Evolutionary conservation across 2,797 vertebrate species (phyloP), one percentile per base, ranked within the genome.

Genomic region (Heterohyrax brucei): DNA sequence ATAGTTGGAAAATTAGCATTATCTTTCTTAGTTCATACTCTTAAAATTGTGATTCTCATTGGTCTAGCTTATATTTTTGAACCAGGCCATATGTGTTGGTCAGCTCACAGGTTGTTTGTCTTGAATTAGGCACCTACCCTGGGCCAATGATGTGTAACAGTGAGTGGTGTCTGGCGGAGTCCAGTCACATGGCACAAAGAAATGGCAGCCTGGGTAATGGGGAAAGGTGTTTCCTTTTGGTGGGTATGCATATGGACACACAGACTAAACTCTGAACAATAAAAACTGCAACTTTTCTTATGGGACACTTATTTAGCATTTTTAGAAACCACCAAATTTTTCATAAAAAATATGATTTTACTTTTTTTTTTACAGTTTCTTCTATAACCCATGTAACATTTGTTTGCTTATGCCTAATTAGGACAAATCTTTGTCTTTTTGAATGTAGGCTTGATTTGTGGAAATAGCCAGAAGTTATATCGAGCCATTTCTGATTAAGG

Each of bases 401-500:
- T 93, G 46, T 88, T 94, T 95, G 24, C 10, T 79, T 78, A 24
- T 70, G 56, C 39, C 76, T 93, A 93, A 68, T 64, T 91, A 78
- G 73, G 7, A 82, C 12, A 79, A 56, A 79, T 77, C 18, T 87
- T 94, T 88, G 12, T 87, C 50, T 90, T 97, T 92, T 93, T 94
- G 56, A 95, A 94, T 95, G 39, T 62, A n/a, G 53, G 1, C 28
- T 78, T 95, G 76, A 84, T 39, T 89, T 96, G 92, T 91, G 9
- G 59, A 96, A 95, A 93, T 7, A 93, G 30, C 30, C 48, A 59
- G 62, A 95, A 95, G 59, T 94, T 93, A 95, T 89, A 89, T 77
- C 48, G 77, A 94, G 33, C 7, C 64, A 93, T 92, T 97, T 96
- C 75, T 95, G 88, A 95, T 91, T 56, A 89, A 96, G 53, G 79